These are phyloP conservation scores for Syngnathus typhle DNA, from an alignment of 2,113 vertebrate species.

Conservation along the genomic window DNA sequence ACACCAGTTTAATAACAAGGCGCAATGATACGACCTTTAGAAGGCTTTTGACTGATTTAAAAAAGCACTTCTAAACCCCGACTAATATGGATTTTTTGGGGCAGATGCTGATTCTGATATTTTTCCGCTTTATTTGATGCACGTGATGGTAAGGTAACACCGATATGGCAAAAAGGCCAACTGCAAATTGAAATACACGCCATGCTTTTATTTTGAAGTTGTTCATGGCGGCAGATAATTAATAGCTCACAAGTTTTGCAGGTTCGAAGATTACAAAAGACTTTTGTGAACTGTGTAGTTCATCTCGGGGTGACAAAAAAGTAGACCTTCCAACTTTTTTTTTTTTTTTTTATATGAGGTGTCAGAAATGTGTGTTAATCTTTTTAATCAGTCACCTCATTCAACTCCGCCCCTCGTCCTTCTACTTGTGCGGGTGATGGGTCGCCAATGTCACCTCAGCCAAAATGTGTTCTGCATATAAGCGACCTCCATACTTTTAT, in stretches of 20 bases:
- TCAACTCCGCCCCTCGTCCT: slow-evolving; percentile 25
- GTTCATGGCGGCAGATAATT: neutral
- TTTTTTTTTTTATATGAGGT: slow-evolving; percentile 36
- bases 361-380: slow-evolving; percentile 57
- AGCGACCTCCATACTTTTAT: neutral
- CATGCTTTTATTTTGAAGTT: too few species aligned
- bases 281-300: slow-evolving; percentile 32
- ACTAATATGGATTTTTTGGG: too few species aligned
- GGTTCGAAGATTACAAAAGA: slow-evolving; percentile 12
- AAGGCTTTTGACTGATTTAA: slow-evolving; percentile 11
- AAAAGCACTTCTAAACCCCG: neutral
- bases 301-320: slow-evolving; percentile 11
- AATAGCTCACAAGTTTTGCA: neutral
- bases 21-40: slow-evolving; percentile 28
- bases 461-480: slow-evolving; percentile 15
- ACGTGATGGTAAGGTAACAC: too few species aligned
- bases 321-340: slow-evolving; percentile 31
- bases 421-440: slow-evolving; percentile 27
- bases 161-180: too few species aligned
- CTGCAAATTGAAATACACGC: too few species aligned
- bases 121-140: too few species aligned
- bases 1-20: slow-evolving; percentile 33
- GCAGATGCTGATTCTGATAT: too few species aligned
- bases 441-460: slow-evolving; percentile 12
- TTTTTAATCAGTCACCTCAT: slow-evolving; percentile 52